A percentile compares a stretch with the other conserved stretches of the same genome.
phyloP scores from a whole-genome alignment of 2,797 vertebrate genomes.

The Sebastes trivittatus region DNA sequence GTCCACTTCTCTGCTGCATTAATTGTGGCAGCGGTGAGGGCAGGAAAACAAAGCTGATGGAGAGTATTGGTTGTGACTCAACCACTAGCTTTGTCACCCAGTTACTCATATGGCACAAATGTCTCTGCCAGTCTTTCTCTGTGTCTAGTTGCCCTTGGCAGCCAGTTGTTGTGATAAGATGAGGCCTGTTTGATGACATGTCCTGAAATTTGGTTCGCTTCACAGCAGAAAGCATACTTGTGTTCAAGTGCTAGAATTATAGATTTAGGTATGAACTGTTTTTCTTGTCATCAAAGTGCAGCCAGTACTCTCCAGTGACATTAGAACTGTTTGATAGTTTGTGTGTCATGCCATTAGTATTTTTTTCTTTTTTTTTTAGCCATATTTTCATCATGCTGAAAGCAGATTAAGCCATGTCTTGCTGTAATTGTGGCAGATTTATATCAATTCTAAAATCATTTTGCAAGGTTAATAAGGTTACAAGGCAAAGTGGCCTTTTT shows the following conservation, averaged over 20 bases:
- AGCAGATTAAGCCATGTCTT: neutral
- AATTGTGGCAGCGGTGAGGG: constrained; percentile 68
- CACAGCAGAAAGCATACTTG: neutral
- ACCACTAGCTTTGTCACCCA: constrained; percentile 41
- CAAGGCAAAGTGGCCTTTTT: neutral
- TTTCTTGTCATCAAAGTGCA: neutral
- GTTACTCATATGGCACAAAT: constrained; percentile 50
- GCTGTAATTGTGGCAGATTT: neutral
- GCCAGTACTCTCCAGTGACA: neutral
- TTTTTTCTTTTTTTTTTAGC: neutral
- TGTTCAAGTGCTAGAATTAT: neutral
- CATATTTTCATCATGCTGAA: neutral
- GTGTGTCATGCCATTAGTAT: neutral
- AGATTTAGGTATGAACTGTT: neutral
- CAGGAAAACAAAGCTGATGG: constrained; percentile 79
- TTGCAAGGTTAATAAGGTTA: neutral
- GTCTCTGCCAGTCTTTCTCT: constrained; percentile 47
- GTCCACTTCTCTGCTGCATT: constrained; percentile 66
- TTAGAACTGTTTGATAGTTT: neutral
- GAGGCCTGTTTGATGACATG: constrained; percentile 28
- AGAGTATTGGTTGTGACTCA: constrained; percentile 67
- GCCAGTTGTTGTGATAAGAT: constrained; percentile 36
- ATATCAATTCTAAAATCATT: neutral
- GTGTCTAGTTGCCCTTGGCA: constrained; percentile 40
- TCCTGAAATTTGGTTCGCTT: constrained; percentile 13